These are phyloP conservation scores for Syngnathus acus DNA, from an alignment of 2,797 vertebrate species.

Conservation along the genomic window DNA sequence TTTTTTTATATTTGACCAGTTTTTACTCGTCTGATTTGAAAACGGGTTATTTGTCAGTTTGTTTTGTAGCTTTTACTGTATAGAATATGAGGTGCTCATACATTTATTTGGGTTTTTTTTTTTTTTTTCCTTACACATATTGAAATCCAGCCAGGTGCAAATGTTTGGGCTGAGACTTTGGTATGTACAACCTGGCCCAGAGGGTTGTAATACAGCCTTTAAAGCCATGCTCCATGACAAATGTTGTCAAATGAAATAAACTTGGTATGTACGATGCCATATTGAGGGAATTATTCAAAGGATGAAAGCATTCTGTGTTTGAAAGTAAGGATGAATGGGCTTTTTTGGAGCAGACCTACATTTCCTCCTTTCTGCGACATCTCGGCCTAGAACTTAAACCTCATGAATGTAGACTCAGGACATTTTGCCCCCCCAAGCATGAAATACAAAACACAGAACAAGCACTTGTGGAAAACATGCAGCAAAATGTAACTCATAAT, in stretches of 20 bases:
- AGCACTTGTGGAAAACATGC: too few relatives aligned
- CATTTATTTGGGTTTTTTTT: too few relatives aligned
- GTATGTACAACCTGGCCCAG: conserved; percentile 13
- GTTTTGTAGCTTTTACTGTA: too few relatives aligned
- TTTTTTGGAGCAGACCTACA: not conserved
- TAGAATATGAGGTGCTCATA: too few relatives aligned
- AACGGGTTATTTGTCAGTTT: too few relatives aligned
- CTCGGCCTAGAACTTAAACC: conserved; percentile 3
- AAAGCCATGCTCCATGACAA: conserved; percentile 17
- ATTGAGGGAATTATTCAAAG: conserved; percentile 27
- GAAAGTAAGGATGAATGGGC: not conserved
- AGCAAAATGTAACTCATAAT: too few relatives aligned
- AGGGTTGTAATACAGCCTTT: conserved; percentile 32
- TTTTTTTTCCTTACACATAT: conserved; percentile 25
- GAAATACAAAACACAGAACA: not conserved
- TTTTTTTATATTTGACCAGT: too few relatives aligned
- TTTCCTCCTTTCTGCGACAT: conserved; percentile 1
- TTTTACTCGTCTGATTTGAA: too few relatives aligned
- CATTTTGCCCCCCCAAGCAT: not conserved
- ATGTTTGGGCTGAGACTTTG: conserved; percentile 32
- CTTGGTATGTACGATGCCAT: conserved; percentile 32
- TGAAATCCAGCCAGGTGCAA: conserved; percentile 32
- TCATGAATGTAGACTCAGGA: not conserved
- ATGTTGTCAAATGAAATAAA: conserved; percentile 19
- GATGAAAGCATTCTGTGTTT: conserved; percentile 28